phyloP scores from a whole-genome alignment of 64 coral and sea anemone genomes.

The Montipora sp. region DNA sequence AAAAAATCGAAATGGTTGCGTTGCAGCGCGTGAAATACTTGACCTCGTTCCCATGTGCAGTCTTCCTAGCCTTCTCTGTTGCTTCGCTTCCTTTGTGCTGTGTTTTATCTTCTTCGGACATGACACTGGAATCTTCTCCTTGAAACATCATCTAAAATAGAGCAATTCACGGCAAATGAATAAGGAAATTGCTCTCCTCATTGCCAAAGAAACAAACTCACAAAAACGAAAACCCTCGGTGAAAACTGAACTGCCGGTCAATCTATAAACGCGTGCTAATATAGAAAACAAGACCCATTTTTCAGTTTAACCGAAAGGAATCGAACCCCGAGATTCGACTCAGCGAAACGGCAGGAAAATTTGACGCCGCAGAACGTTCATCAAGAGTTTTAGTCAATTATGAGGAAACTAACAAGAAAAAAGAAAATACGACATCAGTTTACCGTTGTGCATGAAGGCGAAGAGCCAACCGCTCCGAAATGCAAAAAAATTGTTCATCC shows the following conservation, averaged over 20 bases:
- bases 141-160: constrained; percentile 41
- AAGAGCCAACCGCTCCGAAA: constrained; percentile 40
- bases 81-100: constrained; percentile 31
- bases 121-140: constrained; percentile 9
- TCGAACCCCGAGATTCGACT: background rate
- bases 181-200: background rate
- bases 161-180: background rate
- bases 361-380: constrained; percentile 7
- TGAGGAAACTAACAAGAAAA: constrained; percentile 23
- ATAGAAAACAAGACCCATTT: constrained; percentile 56
- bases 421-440: background rate
- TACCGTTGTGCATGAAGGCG: constrained; percentile 32
- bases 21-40: constrained; percentile 52
- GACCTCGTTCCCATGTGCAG: constrained; percentile 60
- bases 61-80: constrained; percentile 39
- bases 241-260: constrained; percentile 52
- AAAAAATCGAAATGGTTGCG: constrained; percentile 38
- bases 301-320: constrained; percentile 41
- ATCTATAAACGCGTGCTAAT: constrained; percentile 36
- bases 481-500: constrained; percentile 65
- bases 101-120: constrained; percentile 43
- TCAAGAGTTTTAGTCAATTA: constrained; percentile 22
- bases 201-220: constrained; percentile 31
- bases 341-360: constrained; percentile 48
- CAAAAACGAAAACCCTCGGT: constrained; percentile 30